Base-by-base conservation (phyloP, 2,888 invertebrate species). In the Eupeodes latifasciatus region DNA sequence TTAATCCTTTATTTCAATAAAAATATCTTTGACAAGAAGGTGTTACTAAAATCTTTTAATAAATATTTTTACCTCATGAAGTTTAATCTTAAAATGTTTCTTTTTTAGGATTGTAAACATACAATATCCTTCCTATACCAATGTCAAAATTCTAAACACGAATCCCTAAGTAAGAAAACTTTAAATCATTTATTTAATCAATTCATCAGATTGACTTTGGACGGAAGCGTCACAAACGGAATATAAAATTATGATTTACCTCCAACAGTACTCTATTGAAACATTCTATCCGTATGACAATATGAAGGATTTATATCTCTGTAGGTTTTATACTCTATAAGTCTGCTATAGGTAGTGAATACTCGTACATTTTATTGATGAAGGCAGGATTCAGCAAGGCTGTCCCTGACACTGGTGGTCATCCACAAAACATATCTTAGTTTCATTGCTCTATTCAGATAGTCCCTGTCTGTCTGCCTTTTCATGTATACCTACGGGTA, bases 321-420 rank as follows among this genome's bases (percentile, higher is more conserved):
- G 36, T 9, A 19, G 14, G 61, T 57, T 11, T 9, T 10, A 27
- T 3, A 12, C 5, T 11, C 14, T 40, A 27, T 27, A 27, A 27
- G 27, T 27, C 27, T 27, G 27, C 27, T 49, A 14, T 5, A 55
- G 27, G 27, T 27, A 27, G 27, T 27, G 27, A 27, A 27, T 27
- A 27, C 27, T 27, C 27, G 27, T 27, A 27, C 27, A 27, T 27
- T 27, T 27, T 78, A 85, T 82, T 78, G 82, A 86, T 75, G 82
- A 67, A 69, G 62, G 67, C 44, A 55, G 69, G 51, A 74, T 40
- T 69, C 57, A 71, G 14, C 76, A 80, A 79, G 75, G 62, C 78
- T 79, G 78, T 74, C 62, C 51, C 74, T 86, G 81, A 78, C 79
- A 82, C 57, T 76, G 57, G 75, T 75, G 82, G 82, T 86, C 82